Evolutionary conservation across 2,888 invertebrate species (phyloP), one percentile per base, ranked within the genome.

Genomic region (Petrophora chlorosata): DNA sequence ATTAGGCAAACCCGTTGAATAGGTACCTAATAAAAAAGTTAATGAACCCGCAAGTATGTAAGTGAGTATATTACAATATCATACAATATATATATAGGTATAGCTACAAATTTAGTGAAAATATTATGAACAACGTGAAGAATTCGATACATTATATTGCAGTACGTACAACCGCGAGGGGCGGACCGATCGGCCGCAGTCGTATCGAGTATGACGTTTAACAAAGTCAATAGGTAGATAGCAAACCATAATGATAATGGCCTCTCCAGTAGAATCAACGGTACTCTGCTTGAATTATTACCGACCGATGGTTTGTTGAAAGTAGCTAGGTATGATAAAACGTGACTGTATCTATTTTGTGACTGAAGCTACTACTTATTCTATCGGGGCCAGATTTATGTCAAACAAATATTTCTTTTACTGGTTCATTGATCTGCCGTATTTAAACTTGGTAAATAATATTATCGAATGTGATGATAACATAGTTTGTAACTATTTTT

Each of bases 221-320:
- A 63, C 68, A 69, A 73, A 70, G 71, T 73, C 73, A 74, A 75
- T 72, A 73, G 51, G 23, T 59, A 66, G 67, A 73, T 65, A 70
- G 58, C 59, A 59, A 64, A 63, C 56, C 64, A 63, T 68, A 68
- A 73, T 70, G 71, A 67, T 74, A 73, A 76, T 77, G 64, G 67
- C 73, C 65, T 70, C 68, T 59, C 56, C 59, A 62, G 60, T 56
- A 61, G 59, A 60, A 53, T 53, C 54, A 82, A 82, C 80, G 76
- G 81, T 78, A 77, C 69, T 67, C 70, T 65, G 69, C 63, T 70
- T 72, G 68, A 72, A 66, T 67, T 69, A 65, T 66, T 59, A 66
- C 58, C 58, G 61, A 68, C 73, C 56, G 61, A 51, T 65, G 67
- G 63, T 33, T 49, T 28, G 51, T 29, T 46, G 48, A 23, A 39